Evolutionary conservation across 2,113 vertebrate species (phyloP), one percentile per base, ranked within the genome.

Genomic region (Chionomys nivalis): DNA sequence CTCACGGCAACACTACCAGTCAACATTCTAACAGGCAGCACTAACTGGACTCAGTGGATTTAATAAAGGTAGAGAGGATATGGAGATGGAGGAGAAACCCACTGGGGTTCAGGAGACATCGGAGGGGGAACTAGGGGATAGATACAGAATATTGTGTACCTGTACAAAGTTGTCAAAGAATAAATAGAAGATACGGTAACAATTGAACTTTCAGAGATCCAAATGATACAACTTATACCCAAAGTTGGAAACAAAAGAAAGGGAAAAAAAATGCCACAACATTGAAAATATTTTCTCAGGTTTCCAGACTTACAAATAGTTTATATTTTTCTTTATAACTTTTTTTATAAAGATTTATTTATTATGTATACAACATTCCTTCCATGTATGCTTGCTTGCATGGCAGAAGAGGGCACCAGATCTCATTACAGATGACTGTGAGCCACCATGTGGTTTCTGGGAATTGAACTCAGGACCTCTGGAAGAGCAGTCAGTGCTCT

Each of bases 291-390:
- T 4, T 47, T 42, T 87, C 92, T 91, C 47, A 91, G 42, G n/a
- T 47, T 96, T 72, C 36, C 75, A 75, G 52, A 89, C 49, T 61
- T 86, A 88, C 55, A 5, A 16, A n/a, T 94, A 36, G 49, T 47
- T 49, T 47, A 31, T 77, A 89, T 77, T 88, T 94, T 93, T 86
- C 75, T 89, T 91, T 33, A 42, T 39, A 96, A 83, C 16, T 68
- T 92, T 52, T 87, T 36, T n/a, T n/a, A n/a, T n/a, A n/a, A n/a
- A n/a, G n/a, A n/a, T n/a, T n/a, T n/a, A n/a, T n/a, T n/a, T n/a
- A n/a, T n/a, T n/a, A n/a, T n/a, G n/a, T n/a, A n/a, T n/a, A n/a
- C n/a, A n/a, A n/a, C n/a, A n/a, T n/a, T n/a, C n/a, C n/a, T n/a
- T n/a, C n/a, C n/a, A n/a, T n/a, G n/a, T n/a, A n/a, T n/a, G n/a